Evolutionary conservation across 2,797 vertebrate genomes (phyloP).

Genomic region (Melanotaenia parkinsoni): DNA sequence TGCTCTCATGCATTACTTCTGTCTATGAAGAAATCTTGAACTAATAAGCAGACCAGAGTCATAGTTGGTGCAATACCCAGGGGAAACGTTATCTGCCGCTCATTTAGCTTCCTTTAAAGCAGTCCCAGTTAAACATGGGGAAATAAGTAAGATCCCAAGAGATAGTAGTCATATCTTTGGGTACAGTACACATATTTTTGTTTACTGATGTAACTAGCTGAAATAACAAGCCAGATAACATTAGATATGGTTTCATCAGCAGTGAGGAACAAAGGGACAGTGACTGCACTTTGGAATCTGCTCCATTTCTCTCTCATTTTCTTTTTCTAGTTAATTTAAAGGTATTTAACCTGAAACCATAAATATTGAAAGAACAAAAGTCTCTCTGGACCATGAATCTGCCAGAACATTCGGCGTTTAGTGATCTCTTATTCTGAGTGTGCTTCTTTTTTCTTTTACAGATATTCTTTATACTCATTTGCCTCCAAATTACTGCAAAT

Average conservation of each 20-base stretch:
- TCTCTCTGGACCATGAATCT: neutral
- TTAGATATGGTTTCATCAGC: neutral
- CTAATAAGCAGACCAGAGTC: constrained; percentile 8
- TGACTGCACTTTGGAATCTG: neutral
- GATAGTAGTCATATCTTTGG: neutral
- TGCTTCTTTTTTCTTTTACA: neutral
- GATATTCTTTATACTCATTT: neutral
- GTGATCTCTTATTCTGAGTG: neutral
- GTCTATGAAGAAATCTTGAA: constrained; percentile 7
- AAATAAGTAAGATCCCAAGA: neutral
- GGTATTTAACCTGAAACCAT: neutral
- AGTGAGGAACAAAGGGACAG: neutral
- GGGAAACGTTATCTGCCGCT: constrained; percentile 3
- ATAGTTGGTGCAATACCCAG: constrained; percentile 5
- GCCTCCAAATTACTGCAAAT: neutral
- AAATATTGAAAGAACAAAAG: neutral
- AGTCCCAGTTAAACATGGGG: neutral
- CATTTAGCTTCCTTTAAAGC: neutral
- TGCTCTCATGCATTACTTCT: constrained; percentile 1
- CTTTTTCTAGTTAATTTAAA: neutral
- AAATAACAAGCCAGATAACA: neutral
- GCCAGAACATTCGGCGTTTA: neutral
- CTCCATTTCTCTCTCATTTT: neutral
- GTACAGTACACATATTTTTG: neutral
- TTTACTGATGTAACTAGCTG: neutral